A percentile compares a stretch with the other conserved stretches of the same genome.
phyloP scores from a whole-genome alignment of 2,797 vertebrate genomes.

The Thripadectes ignobilis region DNA sequence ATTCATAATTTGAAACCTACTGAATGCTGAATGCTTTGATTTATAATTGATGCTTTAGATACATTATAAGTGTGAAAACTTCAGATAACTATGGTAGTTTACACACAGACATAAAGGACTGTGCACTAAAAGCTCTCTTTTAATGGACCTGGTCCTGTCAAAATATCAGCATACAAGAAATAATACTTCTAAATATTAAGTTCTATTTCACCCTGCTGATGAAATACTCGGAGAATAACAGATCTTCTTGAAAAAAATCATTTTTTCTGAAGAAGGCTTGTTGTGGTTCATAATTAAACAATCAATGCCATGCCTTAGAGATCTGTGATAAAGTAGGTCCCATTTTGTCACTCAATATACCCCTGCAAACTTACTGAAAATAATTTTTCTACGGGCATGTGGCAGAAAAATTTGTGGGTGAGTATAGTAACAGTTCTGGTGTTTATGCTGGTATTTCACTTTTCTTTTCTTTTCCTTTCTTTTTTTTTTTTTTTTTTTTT shows the following conservation, averaged over 20 bases:
- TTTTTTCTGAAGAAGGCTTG: neutral
- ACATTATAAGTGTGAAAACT: conserved; percentile 61
- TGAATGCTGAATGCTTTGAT: conserved; percentile 66
- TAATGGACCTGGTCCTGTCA: conserved; percentile 66
- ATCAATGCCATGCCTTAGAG: conserved; percentile 42
- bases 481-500: neutral
- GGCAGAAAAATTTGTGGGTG: neutral
- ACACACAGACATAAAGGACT: conserved; percentile 49
- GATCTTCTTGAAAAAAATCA: neutral
- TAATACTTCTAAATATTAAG: conserved; percentile 15
- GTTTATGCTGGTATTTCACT: neutral
- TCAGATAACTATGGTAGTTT: conserved; percentile 63
- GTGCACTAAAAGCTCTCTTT: conserved; percentile 67
- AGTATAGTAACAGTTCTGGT: neutral
- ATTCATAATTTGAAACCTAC: conserved; percentile 60
- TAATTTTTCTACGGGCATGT: neutral
- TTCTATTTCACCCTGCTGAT: neutral
- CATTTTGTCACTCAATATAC: neutral
- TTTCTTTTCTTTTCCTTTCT: too few relatives aligned
- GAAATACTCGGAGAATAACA: conserved; percentile 45
- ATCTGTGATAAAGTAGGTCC: neutral
- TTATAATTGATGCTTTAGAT: conserved; percentile 73
- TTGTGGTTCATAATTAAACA: conserved; percentile 52
- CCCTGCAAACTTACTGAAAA: neutral
- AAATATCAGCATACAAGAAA: conserved; percentile 36